Base-by-base conservation (phyloP, 2,113 vertebrate species). In the Cnemophilus loriae region DNA sequence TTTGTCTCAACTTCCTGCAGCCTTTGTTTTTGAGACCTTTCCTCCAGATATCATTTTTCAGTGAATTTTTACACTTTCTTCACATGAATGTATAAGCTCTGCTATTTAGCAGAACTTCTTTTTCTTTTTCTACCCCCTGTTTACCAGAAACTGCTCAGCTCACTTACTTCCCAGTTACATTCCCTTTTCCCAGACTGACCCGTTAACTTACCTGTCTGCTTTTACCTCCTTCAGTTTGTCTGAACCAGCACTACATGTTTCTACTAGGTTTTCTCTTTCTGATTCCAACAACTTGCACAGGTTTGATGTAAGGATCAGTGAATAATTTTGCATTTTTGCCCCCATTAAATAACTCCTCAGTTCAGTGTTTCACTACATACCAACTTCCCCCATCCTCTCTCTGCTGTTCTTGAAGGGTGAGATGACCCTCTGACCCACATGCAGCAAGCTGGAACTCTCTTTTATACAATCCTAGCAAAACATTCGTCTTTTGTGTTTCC, bases 381-480 rank as follows among this genome's bases (percentile, higher is more conserved):
- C 1, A 3, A 9, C 10, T 20, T 35, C 37, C 27, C 8, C 14
- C 9, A 23, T 46, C 9, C 39, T 47, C 23, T 65, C 47, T 55
- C 16, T 53, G 44, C 71, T 74, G 17, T 41, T 74, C n/a, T 63
- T 55, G 35, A 21, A 41, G 50, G 39, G 47, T 0, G 3, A 77
- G 17, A 32, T 92, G 71, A 96, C 67, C 79, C 42, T 15, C 33
- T 50, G 49, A 47, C 84, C 52, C 50, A 30, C 5, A 2, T 11
- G 41, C 56, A 81, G 50, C 24, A 94, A 78, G 19, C 35, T 83
- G 71, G 55, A 94, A 55, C 63, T 90, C 44, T 17, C 42, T 56
- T 93, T 94, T 85, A 35, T 49, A 74, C 55, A 94, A 33, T 47
- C 42, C 33, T 20, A 50, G 55, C 13, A 94, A 93, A 95, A 86